Conservation (phyloP, 1,140 invertebrate species). For the Papilio helenus region DNA sequence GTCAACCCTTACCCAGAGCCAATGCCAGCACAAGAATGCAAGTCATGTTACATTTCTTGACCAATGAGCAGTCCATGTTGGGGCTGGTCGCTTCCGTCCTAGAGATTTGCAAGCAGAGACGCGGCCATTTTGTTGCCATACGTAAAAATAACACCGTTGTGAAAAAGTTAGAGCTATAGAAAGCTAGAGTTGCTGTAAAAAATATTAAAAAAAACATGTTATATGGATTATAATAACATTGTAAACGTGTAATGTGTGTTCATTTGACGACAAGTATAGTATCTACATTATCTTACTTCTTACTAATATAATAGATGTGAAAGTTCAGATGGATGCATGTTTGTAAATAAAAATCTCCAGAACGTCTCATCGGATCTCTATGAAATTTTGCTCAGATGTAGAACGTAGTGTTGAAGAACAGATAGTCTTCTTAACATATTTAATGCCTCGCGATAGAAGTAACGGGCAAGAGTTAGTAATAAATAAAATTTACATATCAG, state of each 20-base stretch:
- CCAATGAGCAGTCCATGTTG: conserved; percentile 42
- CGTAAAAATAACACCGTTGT: conserved; percentile 52
- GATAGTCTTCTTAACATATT: neutral
- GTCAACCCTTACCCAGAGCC: conserved; percentile 50
- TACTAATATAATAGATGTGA: no score
- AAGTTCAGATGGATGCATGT: no score
- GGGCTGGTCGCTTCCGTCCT: conserved; percentile 47
- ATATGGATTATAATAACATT: no score
- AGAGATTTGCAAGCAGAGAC: conserved; percentile 40
- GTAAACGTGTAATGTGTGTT: no score
- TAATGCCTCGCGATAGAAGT: no score
- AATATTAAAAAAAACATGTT: neutral
- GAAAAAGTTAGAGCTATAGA: conserved; percentile 47
- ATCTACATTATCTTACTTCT: no score
- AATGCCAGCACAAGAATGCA: conserved; percentile 37
- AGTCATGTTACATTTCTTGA: conserved; percentile 29
- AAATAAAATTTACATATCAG: conserved; percentile 14
- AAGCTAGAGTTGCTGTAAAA: conserved; percentile 53
- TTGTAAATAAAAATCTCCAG: no score
- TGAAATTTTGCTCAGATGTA: no score
- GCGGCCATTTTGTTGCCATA: conserved; percentile 56
- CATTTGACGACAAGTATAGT: no score
- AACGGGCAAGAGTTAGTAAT: neutral
- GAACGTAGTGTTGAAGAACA: neutral
- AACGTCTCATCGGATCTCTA: no score